phyloP scores from a whole-genome alignment of 2,797 vertebrate genomes.

The Prunella strophiata region DNA sequence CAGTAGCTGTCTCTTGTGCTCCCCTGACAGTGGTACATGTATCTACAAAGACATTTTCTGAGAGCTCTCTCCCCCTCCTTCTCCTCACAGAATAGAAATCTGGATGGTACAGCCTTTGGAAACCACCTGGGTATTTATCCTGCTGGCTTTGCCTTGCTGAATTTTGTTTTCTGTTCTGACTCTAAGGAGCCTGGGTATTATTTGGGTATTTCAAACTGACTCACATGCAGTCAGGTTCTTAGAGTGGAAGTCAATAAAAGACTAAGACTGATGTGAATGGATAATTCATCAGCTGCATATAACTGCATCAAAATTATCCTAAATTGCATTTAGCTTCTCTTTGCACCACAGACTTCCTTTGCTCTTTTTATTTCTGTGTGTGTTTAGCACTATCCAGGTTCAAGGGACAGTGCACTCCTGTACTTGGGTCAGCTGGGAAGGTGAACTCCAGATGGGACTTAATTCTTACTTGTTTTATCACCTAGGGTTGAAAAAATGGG shows the following conservation, averaged over 20 bases:
- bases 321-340: background rate
- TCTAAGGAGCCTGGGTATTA: background rate
- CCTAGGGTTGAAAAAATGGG: background rate
- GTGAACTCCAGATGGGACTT: background rate
- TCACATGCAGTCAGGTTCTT: background rate
- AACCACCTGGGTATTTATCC: background rate
- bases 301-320: background rate
- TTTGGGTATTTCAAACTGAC: background rate
- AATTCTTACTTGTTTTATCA: background rate
- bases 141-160: background rate
- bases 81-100: background rate
- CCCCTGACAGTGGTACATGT: background rate
- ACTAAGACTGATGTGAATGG: background rate
- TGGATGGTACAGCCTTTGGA: background rate
- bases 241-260: background rate
- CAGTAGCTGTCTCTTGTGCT: background rate
- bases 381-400: fast-evolving
- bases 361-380: background rate
- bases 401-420: background rate
- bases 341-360: background rate
- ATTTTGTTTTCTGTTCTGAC: background rate
- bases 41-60: background rate
- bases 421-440: background rate
- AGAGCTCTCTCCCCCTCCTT: background rate
- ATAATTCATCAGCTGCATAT: background rate